Evolutionary conservation across 2,888 invertebrate genomes (phyloP), one percentile per base, ranked within the genome.

Genomic region (Papilio protenor): DNA sequence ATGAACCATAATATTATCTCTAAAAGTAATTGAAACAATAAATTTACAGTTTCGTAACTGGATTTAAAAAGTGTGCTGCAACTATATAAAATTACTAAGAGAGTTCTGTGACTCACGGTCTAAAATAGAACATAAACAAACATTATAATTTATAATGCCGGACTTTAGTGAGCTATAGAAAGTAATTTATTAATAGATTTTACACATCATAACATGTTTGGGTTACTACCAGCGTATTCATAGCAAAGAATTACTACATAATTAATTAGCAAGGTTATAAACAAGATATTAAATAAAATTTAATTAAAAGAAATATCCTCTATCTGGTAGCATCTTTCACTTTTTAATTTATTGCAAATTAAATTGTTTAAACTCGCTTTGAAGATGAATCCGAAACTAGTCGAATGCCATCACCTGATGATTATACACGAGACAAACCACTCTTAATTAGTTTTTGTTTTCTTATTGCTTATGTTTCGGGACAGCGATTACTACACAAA

Each of bases 101-200:
- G 40, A 66, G 66, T 66, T 66, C 66, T 45, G 11, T 66, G 66
- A 66, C 21, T 66, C 66, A 66, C 27, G 12, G 4, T 45, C 66
- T n/a, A 66, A 66, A 66, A 66, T 45, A 66, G 45, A 66, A 66
- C 45, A 66, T 66, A 66, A 66, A 66, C 66, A 66, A 66, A 66
- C 66, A 12, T 3, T 40, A 27, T 64, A 40, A 66, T 66, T 66
- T 66, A 66, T 66, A 21, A 45, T 12, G 45, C 45, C n/a, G 66
- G 66, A 45, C 45, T 66, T 45, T 45, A 66, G n/a, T 66, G 18
- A 45, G 66, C 45, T n/a, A n/a, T n/a, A 21, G 40, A 66, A 66
- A 45, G 45, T 66, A 12, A 66, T 66, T 66, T 45, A 66, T 66
- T 66, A 40, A 21, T 66, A 66, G 11, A 45, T 4, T 45, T 66